phyloP scores from a whole-genome alignment of 2,888 invertebrate genomes.

The Hemaris fuciformis region DNA sequence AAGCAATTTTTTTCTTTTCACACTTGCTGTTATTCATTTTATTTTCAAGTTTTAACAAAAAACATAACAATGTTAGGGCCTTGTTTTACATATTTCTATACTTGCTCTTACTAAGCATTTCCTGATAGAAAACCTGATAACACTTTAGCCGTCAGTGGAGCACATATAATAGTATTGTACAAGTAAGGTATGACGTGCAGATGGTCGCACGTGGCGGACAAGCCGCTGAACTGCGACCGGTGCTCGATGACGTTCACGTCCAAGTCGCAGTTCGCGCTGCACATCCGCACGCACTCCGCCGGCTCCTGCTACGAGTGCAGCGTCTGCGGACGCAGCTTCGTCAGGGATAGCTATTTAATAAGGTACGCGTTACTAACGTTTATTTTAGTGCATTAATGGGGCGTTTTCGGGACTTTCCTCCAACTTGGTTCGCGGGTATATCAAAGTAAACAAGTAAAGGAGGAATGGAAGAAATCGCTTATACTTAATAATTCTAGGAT shows the following conservation, averaged over 20 bases:
- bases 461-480: no score
- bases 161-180: no score
- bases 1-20: no score
- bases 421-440: neutral
- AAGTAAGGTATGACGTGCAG: constrained; percentile 43
- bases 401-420: neutral
- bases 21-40: no score
- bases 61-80: no score
- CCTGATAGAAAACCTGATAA: no score
- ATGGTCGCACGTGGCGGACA: constrained; percentile 90
- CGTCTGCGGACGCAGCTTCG: constrained; percentile 88
- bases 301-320: constrained; percentile 87
- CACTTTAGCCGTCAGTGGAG: no score
- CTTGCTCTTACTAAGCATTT: no score
- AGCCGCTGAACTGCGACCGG: constrained; percentile 86
- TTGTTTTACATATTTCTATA: no score
- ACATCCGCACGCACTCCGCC: constrained; percentile 87
- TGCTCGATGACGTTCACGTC: constrained; percentile 88
- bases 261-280: constrained; percentile 88
- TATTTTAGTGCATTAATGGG: neutral
- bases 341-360: constrained; percentile 89
- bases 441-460: no score
- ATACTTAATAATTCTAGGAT: no score
- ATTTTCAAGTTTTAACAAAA: no score
- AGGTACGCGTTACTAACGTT: constrained; percentile 50